These are phyloP conservation scores for Pseudochirops cupreus DNA, from an alignment of 2,797 vertebrate genomes.

Conservation along the genomic window DNA sequence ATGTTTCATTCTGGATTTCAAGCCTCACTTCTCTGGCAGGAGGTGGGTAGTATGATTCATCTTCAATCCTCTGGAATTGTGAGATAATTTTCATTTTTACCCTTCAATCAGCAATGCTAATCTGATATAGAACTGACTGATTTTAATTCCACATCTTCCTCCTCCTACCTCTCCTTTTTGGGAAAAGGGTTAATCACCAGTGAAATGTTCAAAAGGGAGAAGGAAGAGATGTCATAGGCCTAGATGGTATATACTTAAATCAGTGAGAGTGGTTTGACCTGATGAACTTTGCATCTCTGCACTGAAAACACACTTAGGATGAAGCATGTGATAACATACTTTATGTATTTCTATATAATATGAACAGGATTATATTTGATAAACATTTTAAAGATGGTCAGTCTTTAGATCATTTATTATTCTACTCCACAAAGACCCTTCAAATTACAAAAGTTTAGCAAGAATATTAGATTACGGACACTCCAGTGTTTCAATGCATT, in stretches of 20 bases:
- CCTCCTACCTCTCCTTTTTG: neutral
- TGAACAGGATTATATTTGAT: neutral
- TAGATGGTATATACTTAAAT: neutral
- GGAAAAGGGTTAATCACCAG: neutral
- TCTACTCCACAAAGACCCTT: neutral
- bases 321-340: neutral
- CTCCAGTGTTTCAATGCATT: neutral
- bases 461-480: neutral
- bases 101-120: neutral
- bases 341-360: neutral
- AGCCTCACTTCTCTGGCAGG: neutral
- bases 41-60: neutral
- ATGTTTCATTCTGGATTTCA: neutral
- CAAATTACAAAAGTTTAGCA: neutral
- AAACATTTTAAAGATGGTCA: neutral
- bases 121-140: neutral
- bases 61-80: neutral
- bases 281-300: neutral
- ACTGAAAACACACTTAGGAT: neutral
- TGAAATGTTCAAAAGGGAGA: neutral
- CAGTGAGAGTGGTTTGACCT: neutral
- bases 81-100: neutral
- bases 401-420: conserved; percentile 25
- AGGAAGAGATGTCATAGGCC: neutral
- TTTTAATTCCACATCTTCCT: neutral